Base-by-base conservation (phyloP, 2,113 vertebrate species). In the Hippocampus zosterae region DNA sequence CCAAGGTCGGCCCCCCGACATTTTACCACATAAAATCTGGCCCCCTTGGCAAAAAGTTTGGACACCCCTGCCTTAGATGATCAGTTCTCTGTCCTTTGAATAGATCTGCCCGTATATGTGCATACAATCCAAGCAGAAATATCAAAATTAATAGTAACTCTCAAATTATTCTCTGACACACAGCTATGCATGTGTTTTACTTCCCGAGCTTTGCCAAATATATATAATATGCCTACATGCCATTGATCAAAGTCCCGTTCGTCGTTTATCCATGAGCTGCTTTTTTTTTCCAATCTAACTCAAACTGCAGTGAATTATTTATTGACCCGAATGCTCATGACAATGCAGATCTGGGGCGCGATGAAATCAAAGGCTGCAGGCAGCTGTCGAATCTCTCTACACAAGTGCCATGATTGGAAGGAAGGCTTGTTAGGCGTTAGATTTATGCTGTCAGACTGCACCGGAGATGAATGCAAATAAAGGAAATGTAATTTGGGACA, bases 281-380 rank as follows among this genome's bases (percentile, higher is more conserved):
- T 79, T 85, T 21, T 63, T 63, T 69, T 46, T 44, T 67, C 79
- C 68, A 73, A 71, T 66, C 75, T 70, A 90, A 91, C 87, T 91
- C 90, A 87, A 77, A 90, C 77, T 82, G 86, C 83, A 55, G 77
- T 94, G 92, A 93, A 95, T 95, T 94, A 96, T 91, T 92, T 94
- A 96, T 94, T 91, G 90, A 90, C 90, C 92, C 88, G 89, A 90
- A 84, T 83, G 88, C 92, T 94, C 89, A 80, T 89, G 89, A 93
- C 86, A 83, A 85, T 87, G 92, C 88, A 91, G 91, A 92, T 90
- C 89, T 91, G 81, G 91, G 66, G 82, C 83, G 88, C 85, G 87
- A 89, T 84, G 84, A 88, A 93, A 90, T 86, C 92, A 93, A 93
- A 92, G 93, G 88, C 85, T 86, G 81, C 78, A 80, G 87, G 88